A percentile compares a stretch with the other conserved stretches of the same genome.
phyloP scores from a whole-genome alignment of 1,140 invertebrate genomes.

The Drosophila burlai region DNA sequence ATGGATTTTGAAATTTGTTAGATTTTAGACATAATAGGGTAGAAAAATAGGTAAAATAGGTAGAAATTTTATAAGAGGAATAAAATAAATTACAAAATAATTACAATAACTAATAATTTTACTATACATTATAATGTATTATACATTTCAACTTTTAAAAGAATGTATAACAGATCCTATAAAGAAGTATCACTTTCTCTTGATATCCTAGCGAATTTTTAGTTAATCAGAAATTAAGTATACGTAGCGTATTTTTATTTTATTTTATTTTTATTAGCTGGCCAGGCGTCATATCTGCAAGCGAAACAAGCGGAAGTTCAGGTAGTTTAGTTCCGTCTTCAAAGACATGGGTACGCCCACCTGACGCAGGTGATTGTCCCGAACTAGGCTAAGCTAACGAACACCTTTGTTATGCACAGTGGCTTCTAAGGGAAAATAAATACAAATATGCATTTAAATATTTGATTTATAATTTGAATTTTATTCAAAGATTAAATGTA shows the following conservation, averaged over 20 bases:
- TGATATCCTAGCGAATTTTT: too few species aligned
- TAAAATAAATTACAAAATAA: background rate
- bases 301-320: constrained; percentile 88
- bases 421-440: background rate
- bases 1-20: constrained; percentile 11
- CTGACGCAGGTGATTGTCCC: constrained; percentile 25
- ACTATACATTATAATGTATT: too few species aligned
- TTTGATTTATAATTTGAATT: too few species aligned
- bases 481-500: too few species aligned
- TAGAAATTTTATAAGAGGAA: too few species aligned
- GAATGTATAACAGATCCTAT: too few species aligned
- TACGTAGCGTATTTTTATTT: constrained; percentile 9
- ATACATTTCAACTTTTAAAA: too few species aligned
- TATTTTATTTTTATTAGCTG: constrained; percentile 18
- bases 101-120: too few species aligned
- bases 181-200: background rate
- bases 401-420: constrained; percentile 6
- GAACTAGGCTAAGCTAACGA: constrained; percentile 24
- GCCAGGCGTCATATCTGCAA: constrained; percentile 87
- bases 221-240: background rate
- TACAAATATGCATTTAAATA: too few species aligned
- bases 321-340: constrained; percentile 89
- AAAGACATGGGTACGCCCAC: constrained; percentile 75
- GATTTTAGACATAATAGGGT: too few species aligned
- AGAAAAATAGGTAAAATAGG: too few species aligned